Evolutionary conservation across 2,888 invertebrate genomes (phyloP).

Genomic region (Brenthis daphne): DNA sequence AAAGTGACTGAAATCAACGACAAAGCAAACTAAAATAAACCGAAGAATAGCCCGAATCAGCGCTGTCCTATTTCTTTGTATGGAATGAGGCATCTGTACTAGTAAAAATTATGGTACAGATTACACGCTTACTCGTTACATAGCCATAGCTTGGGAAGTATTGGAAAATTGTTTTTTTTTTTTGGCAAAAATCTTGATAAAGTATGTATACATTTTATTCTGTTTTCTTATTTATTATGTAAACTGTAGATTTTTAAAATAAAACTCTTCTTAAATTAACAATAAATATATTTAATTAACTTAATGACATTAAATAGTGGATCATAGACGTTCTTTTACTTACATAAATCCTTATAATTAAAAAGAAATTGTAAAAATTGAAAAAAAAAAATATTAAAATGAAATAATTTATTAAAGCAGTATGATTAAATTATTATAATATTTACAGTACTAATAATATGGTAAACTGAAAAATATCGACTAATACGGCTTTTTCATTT

Average conservation of each 20-base stretch:
- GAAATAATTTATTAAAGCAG: conserved; percentile 44
- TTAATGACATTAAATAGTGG: conserved; percentile 68
- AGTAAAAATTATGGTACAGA: no score
- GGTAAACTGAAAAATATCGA: conserved; percentile 28
- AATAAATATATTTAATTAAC: conserved; percentile 78
- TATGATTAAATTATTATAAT: conserved; percentile 34
- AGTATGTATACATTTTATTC: background rate
- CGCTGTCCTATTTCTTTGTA: no score
- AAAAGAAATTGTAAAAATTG: conserved; percentile 25
- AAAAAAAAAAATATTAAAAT: conserved; percentile 20
- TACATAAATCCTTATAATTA: conserved; percentile 40
- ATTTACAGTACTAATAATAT: conserved; percentile 35
- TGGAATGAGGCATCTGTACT: no score
- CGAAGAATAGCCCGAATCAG: no score
- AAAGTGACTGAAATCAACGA: no score
- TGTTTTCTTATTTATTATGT: background rate
- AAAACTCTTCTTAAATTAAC: conserved; percentile 45
- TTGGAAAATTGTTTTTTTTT: background rate
- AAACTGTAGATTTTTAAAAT: conserved; percentile 17
- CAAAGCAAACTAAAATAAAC: no score
- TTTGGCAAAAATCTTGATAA: background rate
- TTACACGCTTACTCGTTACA: no score
- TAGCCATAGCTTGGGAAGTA: no score
- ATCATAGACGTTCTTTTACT: conserved; percentile 53
- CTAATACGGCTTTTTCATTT: conserved; percentile 20